Conservation (phyloP, 2,888 invertebrate genomes). For the Drosophila buzzatii region DNA sequence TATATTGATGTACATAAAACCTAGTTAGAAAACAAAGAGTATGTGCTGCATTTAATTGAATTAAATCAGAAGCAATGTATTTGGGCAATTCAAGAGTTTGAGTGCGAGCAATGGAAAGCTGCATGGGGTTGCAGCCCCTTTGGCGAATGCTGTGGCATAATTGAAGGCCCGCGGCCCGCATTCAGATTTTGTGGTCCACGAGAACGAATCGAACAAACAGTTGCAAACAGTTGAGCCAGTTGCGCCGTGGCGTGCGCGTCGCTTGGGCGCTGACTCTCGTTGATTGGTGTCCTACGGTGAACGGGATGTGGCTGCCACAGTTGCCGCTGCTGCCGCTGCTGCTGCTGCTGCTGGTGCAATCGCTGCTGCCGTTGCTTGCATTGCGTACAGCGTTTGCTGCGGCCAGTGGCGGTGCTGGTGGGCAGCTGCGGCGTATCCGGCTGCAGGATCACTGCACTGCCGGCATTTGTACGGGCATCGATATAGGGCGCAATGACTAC, state of each 20-base stretch:
- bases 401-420: constrained; percentile 34
- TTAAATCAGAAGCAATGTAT: constrained; percentile 72
- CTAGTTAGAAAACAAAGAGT: constrained; percentile 25
- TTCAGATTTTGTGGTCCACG: constrained; percentile 32
- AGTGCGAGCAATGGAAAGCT: constrained; percentile 14
- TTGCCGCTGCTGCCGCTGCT: constrained; percentile 18
- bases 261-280: constrained; percentile 56
- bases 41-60: constrained; percentile 76
- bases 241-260: constrained; percentile 78
- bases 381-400: constrained; percentile 22
- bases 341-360: constrained; percentile 17
- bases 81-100: constrained; percentile 41
- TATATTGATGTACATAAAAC: constrained; percentile 2
- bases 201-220: constrained; percentile 33
- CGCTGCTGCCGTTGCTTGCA: constrained; percentile 1
- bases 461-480: constrained; percentile 79
- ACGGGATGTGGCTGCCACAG: constrained; percentile 38
- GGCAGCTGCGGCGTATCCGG: constrained; percentile 83
- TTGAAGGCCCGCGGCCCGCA: constrained; percentile 58
- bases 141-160: constrained; percentile 26
- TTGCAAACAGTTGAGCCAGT: constrained; percentile 70
- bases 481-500: constrained; percentile 82
- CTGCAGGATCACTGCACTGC: constrained; percentile 83
- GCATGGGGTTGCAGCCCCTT: constrained; percentile 45
- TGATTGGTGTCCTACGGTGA: constrained; percentile 4